Percentiles rank a stretch among this genome's conserved stretches.
These are phyloP conservation scores for Aleadryas rufinucha DNA, from an alignment of 2,113 vertebrate genomes.

Conservation along the genomic window DNA sequence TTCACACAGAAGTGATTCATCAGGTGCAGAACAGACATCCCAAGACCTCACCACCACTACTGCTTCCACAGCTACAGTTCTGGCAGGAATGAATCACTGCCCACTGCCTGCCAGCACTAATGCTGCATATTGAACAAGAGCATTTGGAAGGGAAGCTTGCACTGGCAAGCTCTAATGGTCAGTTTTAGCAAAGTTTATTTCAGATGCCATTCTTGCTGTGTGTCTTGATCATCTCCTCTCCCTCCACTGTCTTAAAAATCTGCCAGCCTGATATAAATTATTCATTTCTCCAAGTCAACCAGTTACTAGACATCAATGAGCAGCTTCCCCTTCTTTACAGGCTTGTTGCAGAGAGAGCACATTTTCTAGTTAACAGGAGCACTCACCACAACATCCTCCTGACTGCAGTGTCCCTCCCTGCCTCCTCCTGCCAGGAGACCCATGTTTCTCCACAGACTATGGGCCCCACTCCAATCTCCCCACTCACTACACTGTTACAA, in stretches of 20 bases:
- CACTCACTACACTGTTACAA: neutral
- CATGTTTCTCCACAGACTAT: neutral
- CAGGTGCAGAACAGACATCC: neutral
- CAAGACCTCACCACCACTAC: neutral
- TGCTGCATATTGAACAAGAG: neutral
- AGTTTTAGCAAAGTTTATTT: neutral
- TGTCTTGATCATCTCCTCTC: neutral
- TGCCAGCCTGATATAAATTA: neutral
- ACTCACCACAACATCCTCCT: neutral
- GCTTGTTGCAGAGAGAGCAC: neutral
- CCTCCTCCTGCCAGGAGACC: neutral
- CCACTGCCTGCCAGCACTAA: neutral
- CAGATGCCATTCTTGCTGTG: neutral
- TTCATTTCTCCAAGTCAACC: neutral
- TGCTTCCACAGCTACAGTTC: neutral
- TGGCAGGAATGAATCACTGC: neutral
- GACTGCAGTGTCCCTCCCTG: neutral
- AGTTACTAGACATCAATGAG: neutral
- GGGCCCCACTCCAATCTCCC: neutral
- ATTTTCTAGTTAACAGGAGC: neutral
- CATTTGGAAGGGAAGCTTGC: neutral
- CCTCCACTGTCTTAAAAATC: neutral
- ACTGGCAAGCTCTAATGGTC: neutral
- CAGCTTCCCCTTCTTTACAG: neutral
- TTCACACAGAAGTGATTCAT: constrained; percentile 13